Evolutionary conservation across 2,113 vertebrate genomes (phyloP), one percentile per base, ranked within the genome.

Genomic region (Crotalus helleri): DNA sequence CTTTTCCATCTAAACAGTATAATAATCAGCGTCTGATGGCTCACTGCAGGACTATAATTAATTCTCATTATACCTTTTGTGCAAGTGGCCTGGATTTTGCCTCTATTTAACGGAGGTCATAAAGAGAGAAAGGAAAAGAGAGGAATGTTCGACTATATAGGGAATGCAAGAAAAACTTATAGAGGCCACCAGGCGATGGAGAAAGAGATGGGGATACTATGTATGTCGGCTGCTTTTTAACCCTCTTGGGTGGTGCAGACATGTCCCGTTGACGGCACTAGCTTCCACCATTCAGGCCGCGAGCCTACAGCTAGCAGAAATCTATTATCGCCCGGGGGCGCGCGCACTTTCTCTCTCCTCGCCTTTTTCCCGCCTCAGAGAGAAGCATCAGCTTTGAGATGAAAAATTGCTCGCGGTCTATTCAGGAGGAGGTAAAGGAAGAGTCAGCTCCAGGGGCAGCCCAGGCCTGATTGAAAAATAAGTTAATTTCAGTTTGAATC

Each of bases 401-500:
- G 97, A 98, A 98, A 99, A 99, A 99, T 99, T 98, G 98, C 98
- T 98, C 97, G 97, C 97, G 97, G 97, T 97, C 96, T 98, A 97
- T 98, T 98, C 97, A 98, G 98, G 98, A 98, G 98, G 97, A 98
- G 97, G 98, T 96, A 98, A 97, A 98, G 97, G 98, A 98, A 98
- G 98, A 98, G 98, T 98, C 98, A 98, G 97, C 99, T 99, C 98
- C 97, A 96, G 98, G 98, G 99, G 99, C 98, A 98, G 97, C 97
- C 97, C 96, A 97, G 97, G 98, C 98, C 99, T 99, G 99, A 99
- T 99, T 99, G 99, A 99, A 99, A 99, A 99, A 99, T 99, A 99
- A 99, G 99, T 99, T 99, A 99, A 99, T 99, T 99, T 99, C 98
- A 98, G 97, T 98, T 98, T 98, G 98, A 99, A 99, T 99, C 99